Base-by-base conservation (phyloP, 2,888 invertebrate genomes). In the Drosophila kuntzei region DNA sequence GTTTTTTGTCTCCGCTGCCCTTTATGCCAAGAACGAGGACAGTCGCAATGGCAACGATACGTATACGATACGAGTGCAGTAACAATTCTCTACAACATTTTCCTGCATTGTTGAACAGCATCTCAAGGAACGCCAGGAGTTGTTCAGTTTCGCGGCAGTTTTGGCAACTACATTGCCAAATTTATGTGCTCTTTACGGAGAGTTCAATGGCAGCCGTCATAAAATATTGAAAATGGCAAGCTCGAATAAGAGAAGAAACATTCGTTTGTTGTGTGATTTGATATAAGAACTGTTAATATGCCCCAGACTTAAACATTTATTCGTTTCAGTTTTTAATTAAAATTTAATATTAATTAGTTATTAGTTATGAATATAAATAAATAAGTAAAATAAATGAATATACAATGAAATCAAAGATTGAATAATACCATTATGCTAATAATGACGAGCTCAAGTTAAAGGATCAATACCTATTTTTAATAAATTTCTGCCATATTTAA, bases 121-220 rank as follows among this genome's bases (percentile, higher is more conserved):
- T 47, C 76, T 71, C 69, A 79, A 81, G 88, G 55, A 81, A 67
- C 68, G 65, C 63, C 61, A 55, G 61, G 36, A 39, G 27, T 4
- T 57, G 66, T 41, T 53, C 75, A 71, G 44, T 47, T 51, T 51
- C 50, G 51, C 54, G 22, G 14, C 50, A 37, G 12, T 16, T 36
- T 25, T 46, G 39, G 55, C 55, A 22, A 25, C 54, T 41, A 58
- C 66, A 69, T 72, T 84, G 65, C 39, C 61, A 69, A 90, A 90
- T 90, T 90, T 88, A 90, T 90, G 90, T 77, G 76, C 79, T 73
- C 73, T 72, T 85, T 74, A 81, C 67, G 64, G 77, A 83, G 81
- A 88, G 90, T 91, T 90, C 91, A 90, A 85, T 89, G 87, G 76
- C 72, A 83, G 82, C 65, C 67, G 83, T 88, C 90, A 90, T 90